A percentile compares a stretch with the other conserved stretches of the same genome.
Conservation (phyloP, 2,113 vertebrate genomes). For the Stigmatopora nigra region DNA sequence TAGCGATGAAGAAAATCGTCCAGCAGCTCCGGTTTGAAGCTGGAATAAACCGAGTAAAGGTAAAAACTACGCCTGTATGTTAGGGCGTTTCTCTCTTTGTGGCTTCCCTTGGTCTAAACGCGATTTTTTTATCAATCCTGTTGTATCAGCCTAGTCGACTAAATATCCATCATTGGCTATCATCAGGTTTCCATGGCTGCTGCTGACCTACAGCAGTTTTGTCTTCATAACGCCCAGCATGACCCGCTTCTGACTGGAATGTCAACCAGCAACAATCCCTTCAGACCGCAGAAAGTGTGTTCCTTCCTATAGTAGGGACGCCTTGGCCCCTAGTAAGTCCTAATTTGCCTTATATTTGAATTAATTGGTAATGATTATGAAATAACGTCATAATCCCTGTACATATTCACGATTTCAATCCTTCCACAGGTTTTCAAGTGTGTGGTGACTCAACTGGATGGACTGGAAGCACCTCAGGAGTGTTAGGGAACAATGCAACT, state of each 20-base stretch:
- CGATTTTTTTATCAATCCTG: background rate
- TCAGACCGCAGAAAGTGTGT: constrained; percentile 93
- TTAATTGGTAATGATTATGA: no score
- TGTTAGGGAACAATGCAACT: constrained; percentile 31
- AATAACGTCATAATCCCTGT: background rate
- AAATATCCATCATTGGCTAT: background rate
- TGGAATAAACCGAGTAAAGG: constrained; percentile 85
- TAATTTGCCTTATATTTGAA: background rate
- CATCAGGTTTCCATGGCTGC: constrained; percentile 92
- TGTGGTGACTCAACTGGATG: constrained; percentile 24
- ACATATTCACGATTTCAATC: background rate
- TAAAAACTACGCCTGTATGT: constrained; percentile 28
- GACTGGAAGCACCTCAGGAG: constrained; percentile 46
- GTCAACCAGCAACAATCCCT: constrained; percentile 91
- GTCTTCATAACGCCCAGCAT: constrained; percentile 90
- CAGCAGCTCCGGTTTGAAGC: constrained; percentile 87
- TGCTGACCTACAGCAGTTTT: constrained; percentile 92
- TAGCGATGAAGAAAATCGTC: constrained; percentile 85
- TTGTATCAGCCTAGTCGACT: background rate
- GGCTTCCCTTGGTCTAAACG: background rate
- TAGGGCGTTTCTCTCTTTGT: constrained; percentile 21
- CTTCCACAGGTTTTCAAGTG: constrained; percentile 35
- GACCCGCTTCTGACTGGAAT: constrained; percentile 93
- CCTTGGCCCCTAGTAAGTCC: background rate
- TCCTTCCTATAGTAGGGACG: constrained; percentile 79